Evolutionary conservation across 2,797 vertebrate genomes (phyloP).

Genomic region (Staurois parvus): DNA sequence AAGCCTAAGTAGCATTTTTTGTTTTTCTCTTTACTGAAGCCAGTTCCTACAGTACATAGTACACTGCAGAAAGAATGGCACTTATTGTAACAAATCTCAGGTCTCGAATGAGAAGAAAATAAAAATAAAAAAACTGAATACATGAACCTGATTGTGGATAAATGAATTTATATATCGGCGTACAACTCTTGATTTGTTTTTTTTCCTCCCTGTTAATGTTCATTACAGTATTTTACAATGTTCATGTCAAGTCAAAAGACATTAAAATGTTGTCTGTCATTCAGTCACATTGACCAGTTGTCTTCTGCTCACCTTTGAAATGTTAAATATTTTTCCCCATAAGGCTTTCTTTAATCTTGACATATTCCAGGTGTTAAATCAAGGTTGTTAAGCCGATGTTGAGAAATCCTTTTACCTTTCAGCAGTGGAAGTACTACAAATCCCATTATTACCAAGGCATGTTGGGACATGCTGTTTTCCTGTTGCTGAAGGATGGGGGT

Average conservation of each 20-base stretch:
- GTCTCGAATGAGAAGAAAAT: slow-evolving; percentile 37
- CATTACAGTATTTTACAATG: slow-evolving; percentile 70
- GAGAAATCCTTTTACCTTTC: not conserved
- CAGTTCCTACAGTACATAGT: slow-evolving; percentile 41
- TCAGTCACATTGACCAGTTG: slow-evolving; percentile 33
- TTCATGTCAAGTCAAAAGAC: slow-evolving; percentile 43
- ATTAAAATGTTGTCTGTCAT: not conserved
- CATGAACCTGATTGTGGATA: slow-evolving; percentile 42
- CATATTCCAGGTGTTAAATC: slow-evolving; percentile 76
- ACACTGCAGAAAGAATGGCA: slow-evolving; percentile 49
- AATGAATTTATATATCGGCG: slow-evolving; percentile 4
- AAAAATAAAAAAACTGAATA: slow-evolving; percentile 7
- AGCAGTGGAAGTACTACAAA: too few relatives aligned
- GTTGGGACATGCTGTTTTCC: too few relatives aligned
- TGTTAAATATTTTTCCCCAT: slow-evolving; percentile 74
- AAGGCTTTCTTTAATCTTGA: slow-evolving; percentile 63
- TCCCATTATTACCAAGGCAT: too few relatives aligned
- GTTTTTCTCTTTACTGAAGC: slow-evolving; percentile 39
- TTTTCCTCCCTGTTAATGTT: slow-evolving; percentile 36
- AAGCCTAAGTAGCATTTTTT: slow-evolving; percentile 48
- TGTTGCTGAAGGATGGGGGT: not conserved
- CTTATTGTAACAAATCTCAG: slow-evolving; percentile 55
- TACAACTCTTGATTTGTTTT: slow-evolving; percentile 23
- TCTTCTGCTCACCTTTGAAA: slow-evolving; percentile 72
- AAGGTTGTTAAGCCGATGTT: slow-evolving; percentile 67